Conservation (phyloP, 2,888 invertebrate genomes). For the Penaeus monodon region DNA sequence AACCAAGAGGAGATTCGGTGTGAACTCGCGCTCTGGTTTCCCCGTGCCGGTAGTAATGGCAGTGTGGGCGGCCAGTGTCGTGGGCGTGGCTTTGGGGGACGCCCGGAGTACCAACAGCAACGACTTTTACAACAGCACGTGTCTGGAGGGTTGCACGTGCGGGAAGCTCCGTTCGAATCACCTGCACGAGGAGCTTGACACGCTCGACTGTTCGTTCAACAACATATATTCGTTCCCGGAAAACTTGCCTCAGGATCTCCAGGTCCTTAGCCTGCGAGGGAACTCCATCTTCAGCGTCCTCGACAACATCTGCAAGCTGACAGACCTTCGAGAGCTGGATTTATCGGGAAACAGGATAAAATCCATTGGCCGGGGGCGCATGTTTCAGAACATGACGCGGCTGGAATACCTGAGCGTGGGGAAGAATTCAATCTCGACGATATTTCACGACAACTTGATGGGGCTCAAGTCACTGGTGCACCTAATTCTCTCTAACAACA, state of each 20-base stretch:
- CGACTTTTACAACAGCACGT: conserved; percentile 34
- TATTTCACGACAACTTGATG: conserved; percentile 69
- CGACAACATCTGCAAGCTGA: conserved; percentile 67
- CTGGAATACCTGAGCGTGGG: conserved; percentile 69
- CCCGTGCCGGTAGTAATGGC: too few species aligned
- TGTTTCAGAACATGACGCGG: conserved; percentile 68
- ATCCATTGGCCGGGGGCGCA: conserved; percentile 68
- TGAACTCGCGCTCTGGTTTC: too few species aligned
- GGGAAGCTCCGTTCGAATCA: conserved; percentile 51
- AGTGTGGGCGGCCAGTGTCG: too few species aligned
- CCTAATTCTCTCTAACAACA: conserved; percentile 69
- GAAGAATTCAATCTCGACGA: conserved; percentile 68
- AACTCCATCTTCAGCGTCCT: conserved; percentile 68
- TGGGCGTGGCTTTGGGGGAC: not conserved
- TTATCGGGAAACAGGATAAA: conserved; percentile 69
- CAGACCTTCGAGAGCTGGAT: conserved; percentile 69
- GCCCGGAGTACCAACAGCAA: too few species aligned
- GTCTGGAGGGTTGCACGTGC: conserved; percentile 66
- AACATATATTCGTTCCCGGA: conserved; percentile 67
- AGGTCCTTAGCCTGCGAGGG: conserved; percentile 68
- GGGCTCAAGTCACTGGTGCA: conserved; percentile 68
- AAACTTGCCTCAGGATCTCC: conserved; percentile 68
- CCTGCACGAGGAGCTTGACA: conserved; percentile 65
- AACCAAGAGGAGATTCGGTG: too few species aligned
- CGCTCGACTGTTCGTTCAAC: conserved; percentile 69